Conservation (phyloP, 2,113 vertebrate species). For the human (Homo sapiens) region GRCh38 chr2:36713501-36714000, state of each 20-base stretch:
- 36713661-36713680: neutral
- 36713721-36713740: neutral
- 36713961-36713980: constrained; percentile 19
- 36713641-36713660: no score
- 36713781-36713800: neutral
- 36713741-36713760: neutral
- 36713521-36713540: neutral
- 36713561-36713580: neutral
- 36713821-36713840: neutral
- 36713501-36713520: neutral
- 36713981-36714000: neutral
- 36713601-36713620: neutral
- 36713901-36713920: neutral
- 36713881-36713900: neutral
- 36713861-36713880: neutral
- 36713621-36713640: neutral
- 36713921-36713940: neutral
- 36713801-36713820: neutral
- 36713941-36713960: neutral
- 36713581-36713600: neutral
- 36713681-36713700: neutral
- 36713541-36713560: neutral
- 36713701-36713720: no score
- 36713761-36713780: neutral
- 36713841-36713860: neutral